A percentile compares a stretch with the other conserved stretches of the same genome.
Evolutionary conservation across 1,140 invertebrate genomes (phyloP).

Genomic region (Tetramorium alpestre): DNA sequence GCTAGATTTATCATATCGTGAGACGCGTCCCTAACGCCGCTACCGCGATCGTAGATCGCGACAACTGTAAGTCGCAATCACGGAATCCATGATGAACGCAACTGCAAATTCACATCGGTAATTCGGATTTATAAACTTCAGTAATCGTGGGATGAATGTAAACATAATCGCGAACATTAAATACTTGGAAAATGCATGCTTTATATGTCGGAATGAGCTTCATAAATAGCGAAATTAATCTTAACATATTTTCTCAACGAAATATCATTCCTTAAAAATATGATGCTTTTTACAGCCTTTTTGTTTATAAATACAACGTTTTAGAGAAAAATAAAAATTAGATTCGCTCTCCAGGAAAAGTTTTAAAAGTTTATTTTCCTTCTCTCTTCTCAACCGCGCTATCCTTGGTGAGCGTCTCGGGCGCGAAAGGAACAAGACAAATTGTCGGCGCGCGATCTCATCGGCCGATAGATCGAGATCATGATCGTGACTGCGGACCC

Average conservation of each 20-base stretch:
- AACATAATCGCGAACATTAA: background rate
- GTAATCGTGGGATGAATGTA: background rate
- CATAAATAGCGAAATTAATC: background rate
- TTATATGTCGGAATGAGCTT: background rate
- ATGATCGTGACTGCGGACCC: slow-evolving; percentile 70
- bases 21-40: slow-evolving; percentile 11
- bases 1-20: slow-evolving; percentile 33
- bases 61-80: slow-evolving; percentile 14
- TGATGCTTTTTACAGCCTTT: background rate
- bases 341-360: background rate
- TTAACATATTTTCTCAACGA: background rate
- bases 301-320: background rate
- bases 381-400: slow-evolving; percentile 12
- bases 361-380: background rate
- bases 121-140: slow-evolving; percentile 34
- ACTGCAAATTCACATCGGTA: slow-evolving; percentile 20
- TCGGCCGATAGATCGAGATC: slow-evolving; percentile 72
- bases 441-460: slow-evolving; percentile 73
- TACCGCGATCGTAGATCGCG: slow-evolving; percentile 40
- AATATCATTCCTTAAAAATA: background rate
- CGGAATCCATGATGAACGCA: slow-evolving; percentile 20
- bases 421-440: slow-evolving; percentile 70
- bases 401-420: slow-evolving; percentile 48
- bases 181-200: background rate
- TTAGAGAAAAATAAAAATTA: background rate